Percentiles rank a stretch among this genome's conserved stretches.
phyloP scores from a whole-genome alignment of 2,888 invertebrate genomes.

The Phymatocera aterrima region DNA sequence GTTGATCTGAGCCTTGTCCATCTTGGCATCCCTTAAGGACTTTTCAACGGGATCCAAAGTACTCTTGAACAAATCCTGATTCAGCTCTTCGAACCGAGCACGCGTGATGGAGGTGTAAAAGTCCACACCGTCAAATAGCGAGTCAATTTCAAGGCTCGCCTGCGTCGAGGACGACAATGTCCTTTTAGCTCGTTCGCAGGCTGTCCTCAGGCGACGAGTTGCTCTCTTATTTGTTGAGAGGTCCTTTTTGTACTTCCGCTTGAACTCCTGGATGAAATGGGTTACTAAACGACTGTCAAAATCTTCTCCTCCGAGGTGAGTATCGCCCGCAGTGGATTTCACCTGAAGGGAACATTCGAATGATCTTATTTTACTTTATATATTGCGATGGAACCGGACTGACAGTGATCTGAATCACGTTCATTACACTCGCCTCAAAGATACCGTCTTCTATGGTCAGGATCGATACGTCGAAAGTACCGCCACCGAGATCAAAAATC shows the following conservation, averaged over 20 bases:
- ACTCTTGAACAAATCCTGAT: conserved; percentile 88
- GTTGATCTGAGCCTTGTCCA: conserved; percentile 88
- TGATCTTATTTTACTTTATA: background rate
- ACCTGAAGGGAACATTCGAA: conserved; percentile 84
- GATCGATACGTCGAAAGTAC: conserved; percentile 95
- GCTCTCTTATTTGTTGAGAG: conserved; percentile 79
- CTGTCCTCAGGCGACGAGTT: conserved; percentile 88
- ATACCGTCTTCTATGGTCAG: conserved; percentile 90
- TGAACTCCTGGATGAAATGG: conserved; percentile 87
- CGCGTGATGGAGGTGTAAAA: conserved; percentile 91
- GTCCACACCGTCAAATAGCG: conserved; percentile 91
- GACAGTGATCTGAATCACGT: background rate
- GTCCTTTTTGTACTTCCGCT: conserved; percentile 84
- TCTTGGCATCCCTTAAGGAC: conserved; percentile 87
- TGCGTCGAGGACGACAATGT: conserved; percentile 87
- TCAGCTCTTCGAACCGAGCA: conserved; percentile 93
- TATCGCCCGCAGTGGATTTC: conserved; percentile 88
- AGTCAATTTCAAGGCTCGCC: conserved; percentile 91
- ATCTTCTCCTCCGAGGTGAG: conserved; percentile 88
- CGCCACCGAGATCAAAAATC: conserved; percentile 89
- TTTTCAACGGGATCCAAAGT: conserved; percentile 91
- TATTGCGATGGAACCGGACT: background rate
- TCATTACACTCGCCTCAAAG: conserved; percentile 74
- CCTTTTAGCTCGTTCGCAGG: conserved; percentile 89
- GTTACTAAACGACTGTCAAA: conserved; percentile 89